Base-by-base conservation (phyloP, 2,113 vertebrate species). In the Coreoperca whiteheadi region DNA sequence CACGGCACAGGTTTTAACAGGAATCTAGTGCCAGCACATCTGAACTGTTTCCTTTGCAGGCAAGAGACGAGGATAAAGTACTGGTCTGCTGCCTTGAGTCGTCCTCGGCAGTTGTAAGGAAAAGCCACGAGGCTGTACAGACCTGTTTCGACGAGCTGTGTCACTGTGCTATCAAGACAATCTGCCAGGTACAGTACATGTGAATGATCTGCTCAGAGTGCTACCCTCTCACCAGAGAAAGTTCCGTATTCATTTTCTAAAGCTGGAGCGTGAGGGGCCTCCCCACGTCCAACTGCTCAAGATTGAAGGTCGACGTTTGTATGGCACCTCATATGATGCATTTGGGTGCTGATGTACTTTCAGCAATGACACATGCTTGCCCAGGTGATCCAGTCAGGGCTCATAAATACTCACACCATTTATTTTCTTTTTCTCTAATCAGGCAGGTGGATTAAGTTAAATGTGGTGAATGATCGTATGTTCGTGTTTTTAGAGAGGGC, bases 101-200 rank as follows among this genome's bases (percentile, higher is more conserved):
- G 0, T 41, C 78, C 0, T 12, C 10, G 32, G 0, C 51, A 7
- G 56, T 61, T 0, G 61, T 94, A 2, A 59, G 32, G 18, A 83
- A 28, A 5, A 89, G 83, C 54, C 85, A 92, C 6, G 0, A 18
- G 0, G 71, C 25, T 4, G 1, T 95, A 1, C 90, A 83, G 84
- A 30, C 48, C 43, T 95, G 93, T 77, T 93, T 95, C 30, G 1
- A 88, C 1, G 78, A 93, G 34, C 6, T 84, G 43, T 93, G 91
- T 75, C 68, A 32, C 59, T 65, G 88, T 23, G 92, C 92, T 0
- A 79, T 95, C 79, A 77, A 74, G 67, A 12, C 14, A 0, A 66
- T 88, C 80, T 95, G 95, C 73, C 78, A 95, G 94, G 95, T 95
- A 59, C 11, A 2, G 28, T 18, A 2, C 12, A 41, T 43, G 14